Evolutionary conservation across 2,888 invertebrate genomes (phyloP).

Genomic region (Unio pictorum): DNA sequence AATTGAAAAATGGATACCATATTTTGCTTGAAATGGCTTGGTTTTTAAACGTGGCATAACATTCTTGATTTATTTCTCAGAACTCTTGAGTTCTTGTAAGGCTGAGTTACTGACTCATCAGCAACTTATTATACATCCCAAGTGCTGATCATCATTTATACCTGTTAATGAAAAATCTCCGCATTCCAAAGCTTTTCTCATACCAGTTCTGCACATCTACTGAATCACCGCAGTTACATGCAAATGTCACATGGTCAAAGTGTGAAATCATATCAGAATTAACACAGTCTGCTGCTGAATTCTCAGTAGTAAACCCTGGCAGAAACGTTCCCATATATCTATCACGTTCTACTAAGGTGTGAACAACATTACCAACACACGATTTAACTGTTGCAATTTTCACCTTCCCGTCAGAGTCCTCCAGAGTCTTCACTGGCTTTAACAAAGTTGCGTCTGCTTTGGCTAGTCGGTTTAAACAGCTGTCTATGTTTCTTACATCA

Average conservation of each 20-base stretch:
- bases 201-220: slow-evolving; percentile 71
- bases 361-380: slow-evolving; percentile 72
- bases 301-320: slow-evolving; percentile 64
- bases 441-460: slow-evolving; percentile 59
- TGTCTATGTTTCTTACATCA: slow-evolving; percentile 64
- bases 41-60: too few species aligned
- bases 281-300: slow-evolving; percentile 4
- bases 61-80: too few species aligned
- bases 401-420: slow-evolving; percentile 64
- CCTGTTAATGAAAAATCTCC: slow-evolving; percentile 70
- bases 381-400: slow-evolving; percentile 70
- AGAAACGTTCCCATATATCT: slow-evolving; percentile 70
- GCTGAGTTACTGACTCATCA: too few species aligned
- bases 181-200: slow-evolving; percentile 71
- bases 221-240: slow-evolving; percentile 66
- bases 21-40: too few species aligned
- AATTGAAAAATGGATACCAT: too few species aligned
- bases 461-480: slow-evolving; percentile 44
- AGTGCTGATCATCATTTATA: slow-evolving; percentile 26
- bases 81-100: too few species aligned
- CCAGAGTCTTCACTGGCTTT: slow-evolving; percentile 49
- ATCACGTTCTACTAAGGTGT: slow-evolving; percentile 71
- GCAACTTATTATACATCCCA: too few species aligned
- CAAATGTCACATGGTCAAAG: slow-evolving; percentile 73
- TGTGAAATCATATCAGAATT: slow-evolving; percentile 43